Evolutionary conservation across 2,113 vertebrate genomes (phyloP), one percentile per base, ranked within the genome.

Genomic region (Mesembrinibis cayennensis): DNA sequence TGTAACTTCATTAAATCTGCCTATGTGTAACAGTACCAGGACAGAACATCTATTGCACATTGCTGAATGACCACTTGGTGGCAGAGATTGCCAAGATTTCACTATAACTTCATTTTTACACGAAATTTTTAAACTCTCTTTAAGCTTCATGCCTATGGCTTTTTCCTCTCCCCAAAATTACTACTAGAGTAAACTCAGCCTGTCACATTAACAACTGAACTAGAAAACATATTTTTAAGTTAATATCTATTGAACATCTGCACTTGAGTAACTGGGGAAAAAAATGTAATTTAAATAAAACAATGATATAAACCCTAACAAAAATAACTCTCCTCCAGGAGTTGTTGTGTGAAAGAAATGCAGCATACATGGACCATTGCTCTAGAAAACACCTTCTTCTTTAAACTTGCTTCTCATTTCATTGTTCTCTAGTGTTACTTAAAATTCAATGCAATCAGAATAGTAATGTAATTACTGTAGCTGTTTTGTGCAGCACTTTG

Each of bases 61-160:
- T 92, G 40, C 65, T 82, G 67, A 89, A 32, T 42, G 19, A 69
- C 97, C 97, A 97, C 97, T 94, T 94, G 97, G 95, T 96, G 97
- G 97, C 97, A 97, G 97, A 84, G 61, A 78, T 58, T 73, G 82
- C 72, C 85, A 97, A 89, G 58, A 63, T 87, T 97, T 94, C 63
- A 44, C 80, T 34, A 4, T 21, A 61, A 58, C 18, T 58, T 21
- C 19, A 22, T 26, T 56, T 65, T 44, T 34, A 72, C 49, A 69
- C 36, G 40, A 34, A 42, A 15, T 26, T 52, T 53, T n/a, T 27
- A 71, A 42, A 67, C 6, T 34, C 7, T 69, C 23, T 78, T 63
- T 40, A 82, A 94, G 38, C 19, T 40, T 80, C 32, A 38, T 0
- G 1, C 3, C 22, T 32, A 11, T 5, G 20, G 17, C 4, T 56